phyloP scores from a whole-genome alignment of 2,113 vertebrate species.

The Maccullochella peelii region DNA sequence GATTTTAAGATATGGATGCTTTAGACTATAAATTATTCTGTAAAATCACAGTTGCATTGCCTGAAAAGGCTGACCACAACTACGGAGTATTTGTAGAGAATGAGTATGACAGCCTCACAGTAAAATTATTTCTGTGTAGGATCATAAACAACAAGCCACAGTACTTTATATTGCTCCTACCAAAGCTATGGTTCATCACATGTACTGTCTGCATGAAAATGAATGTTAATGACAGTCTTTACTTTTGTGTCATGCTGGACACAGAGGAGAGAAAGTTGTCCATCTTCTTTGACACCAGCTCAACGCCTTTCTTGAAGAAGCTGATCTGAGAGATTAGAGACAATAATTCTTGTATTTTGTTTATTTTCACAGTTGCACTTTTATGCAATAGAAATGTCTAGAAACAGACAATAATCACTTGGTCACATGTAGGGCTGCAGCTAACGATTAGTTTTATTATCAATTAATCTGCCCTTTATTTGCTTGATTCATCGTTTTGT shows the following conservation, averaged over 20 bases:
- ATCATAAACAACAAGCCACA: background rate
- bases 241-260: slow-evolving; percentile 92
- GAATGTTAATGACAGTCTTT: slow-evolving; percentile 49
- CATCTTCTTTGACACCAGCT: slow-evolving; percentile 94
- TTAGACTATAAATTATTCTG: background rate
- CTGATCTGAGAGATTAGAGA: slow-evolving; percentile 85
- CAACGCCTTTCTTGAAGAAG: slow-evolving; percentile 96
- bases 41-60: background rate
- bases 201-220: background rate
- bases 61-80: background rate
- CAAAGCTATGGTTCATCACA: background rate
- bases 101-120: no score
- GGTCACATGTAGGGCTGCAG: background rate
- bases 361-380: background rate
- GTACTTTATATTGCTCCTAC: background rate
- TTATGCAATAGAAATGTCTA: background rate
- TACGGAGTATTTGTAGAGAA: background rate
- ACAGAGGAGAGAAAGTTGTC: slow-evolving; percentile 91
- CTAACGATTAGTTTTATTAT: background rate
- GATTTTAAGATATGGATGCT: background rate
- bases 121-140: background rate
- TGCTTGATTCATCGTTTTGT: background rate
- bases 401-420: background rate
- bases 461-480: background rate
- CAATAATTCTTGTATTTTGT: background rate